Base-by-base conservation (phyloP, 2,888 invertebrate species). In the Limnephilus auricula region DNA sequence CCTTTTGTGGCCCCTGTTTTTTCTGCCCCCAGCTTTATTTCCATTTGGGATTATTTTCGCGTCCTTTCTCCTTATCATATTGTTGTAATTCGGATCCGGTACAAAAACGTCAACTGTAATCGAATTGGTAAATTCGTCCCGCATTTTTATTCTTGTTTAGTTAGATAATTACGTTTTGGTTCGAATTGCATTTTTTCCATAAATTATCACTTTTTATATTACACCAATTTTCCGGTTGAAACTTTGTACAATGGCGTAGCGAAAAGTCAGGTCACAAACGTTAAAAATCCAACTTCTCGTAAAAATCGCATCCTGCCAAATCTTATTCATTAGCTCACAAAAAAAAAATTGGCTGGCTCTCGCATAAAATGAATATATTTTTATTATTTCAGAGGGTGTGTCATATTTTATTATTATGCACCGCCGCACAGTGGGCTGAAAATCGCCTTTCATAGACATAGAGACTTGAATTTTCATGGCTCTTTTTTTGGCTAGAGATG, bases 1-100 rank as follows among this genome's bases (percentile, higher is more conserved):
- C 85, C 85, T 85, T 85, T 85, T 85, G 85, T 40, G 85, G 37
- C 85, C 37, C 6, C 25, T 65, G 65, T 65, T 65, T 65, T 65
- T 65, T 65, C 65, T 65, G 65, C 65, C 65, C 25, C 65, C n/a
- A n/a, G 65, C 65, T n/a, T 65, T 65, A 65, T 65, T 65, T 65
- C 5, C 25, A 0, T n/a, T 65, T 25, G 65, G 25, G 65, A 25
- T 65, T 65, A 25, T 65, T 25, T 65, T 65, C 65, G 65, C 65
- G 0, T 65, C 9, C 65, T 65, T 65, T 15, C 65, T 65, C 25
- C 65, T 65, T n/a, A n/a, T n/a, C 65, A n/a, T 65, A n/a, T 65
- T 65, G 6, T 65, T n/a, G 25, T 65, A 65, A 25, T 65, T n/a
- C 65, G 65, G 25, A 5, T 25, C n/a, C 65, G 25, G 25, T 65